Base-by-base conservation (phyloP, 2,888 invertebrate genomes). In the Noctua janthe region DNA sequence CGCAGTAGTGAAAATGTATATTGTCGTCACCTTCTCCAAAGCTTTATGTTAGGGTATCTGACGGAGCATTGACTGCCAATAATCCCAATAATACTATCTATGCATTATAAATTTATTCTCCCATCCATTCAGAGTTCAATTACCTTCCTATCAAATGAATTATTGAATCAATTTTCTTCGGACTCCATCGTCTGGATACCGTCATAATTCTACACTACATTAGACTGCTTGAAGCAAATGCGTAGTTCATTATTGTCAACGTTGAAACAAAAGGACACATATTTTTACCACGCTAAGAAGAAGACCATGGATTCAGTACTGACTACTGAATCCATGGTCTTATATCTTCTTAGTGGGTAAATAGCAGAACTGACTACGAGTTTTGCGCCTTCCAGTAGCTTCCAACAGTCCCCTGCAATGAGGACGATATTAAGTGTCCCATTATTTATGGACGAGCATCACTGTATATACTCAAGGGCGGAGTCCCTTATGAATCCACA, bases 101-200 rank as follows among this genome's bases (percentile, higher is more conserved):
- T 49, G 23, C 76, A 76, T 66, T 83, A 74, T 72, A 47, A 81
- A 64, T 72, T 29, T 56, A 67, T 70, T 39, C 49, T 35, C 29
- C 51, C 56, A 84, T 87, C 70, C 62, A 87, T 87, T 81, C 47
- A 84, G 85, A 81, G 85, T 87, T 87, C 87, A 81, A 84, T 85
- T 87, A 85, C 87, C 87, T 84, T 76, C 13, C 47, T 70, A 85
- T 75, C 76, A n/a, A 62, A 62, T 84, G 87, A 87, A 67, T 81
- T 77, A 85, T 77, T 84, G 67, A 51, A 73, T 78, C 72, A 47
- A 84, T 76, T 77, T 77, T 77, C 76, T 72, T 59, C 35, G 1
- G 43, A 43, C 54, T 72, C 59, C 15, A 70, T 47, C n/a, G 71
- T 84, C 87, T 84, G 87, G 77, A 71, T 64, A n/a, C 17, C 17